phyloP scores from a whole-genome alignment of 2,113 vertebrate genomes.

The Heloderma charlesbogerti region DNA sequence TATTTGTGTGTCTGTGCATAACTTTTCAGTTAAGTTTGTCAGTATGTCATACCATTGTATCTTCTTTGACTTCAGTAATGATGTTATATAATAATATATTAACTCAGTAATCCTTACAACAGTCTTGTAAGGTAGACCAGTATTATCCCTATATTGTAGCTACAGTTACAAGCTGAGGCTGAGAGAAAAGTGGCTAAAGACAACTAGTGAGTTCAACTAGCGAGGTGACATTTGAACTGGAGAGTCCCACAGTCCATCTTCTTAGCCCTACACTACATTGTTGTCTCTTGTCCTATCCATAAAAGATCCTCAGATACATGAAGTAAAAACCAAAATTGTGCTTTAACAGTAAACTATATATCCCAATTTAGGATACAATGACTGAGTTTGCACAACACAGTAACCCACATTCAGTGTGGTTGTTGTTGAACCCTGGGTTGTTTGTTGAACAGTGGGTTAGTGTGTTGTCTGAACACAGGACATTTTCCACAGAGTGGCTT shows the following conservation, averaged over 20 bases:
- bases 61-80: not conserved
- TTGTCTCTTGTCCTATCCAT: conserved; percentile 23
- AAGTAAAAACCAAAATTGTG: not conserved
- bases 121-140: not conserved
- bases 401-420: too few species aligned
- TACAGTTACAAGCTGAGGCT: too few species aligned
- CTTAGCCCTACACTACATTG: not conserved
- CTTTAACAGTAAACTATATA: not conserved
- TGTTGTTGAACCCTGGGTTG: too few species aligned
- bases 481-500: too few species aligned
- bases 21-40: conserved; percentile 33
- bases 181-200: not conserved
- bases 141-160: not conserved
- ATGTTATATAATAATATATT: not conserved
- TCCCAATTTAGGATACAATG: not conserved
- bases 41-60: not conserved
- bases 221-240: not conserved
- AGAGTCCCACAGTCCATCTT: not conserved
- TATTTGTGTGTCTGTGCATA: conserved; percentile 4
- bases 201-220: too few species aligned
- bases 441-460: too few species aligned
- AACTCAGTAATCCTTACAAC: not conserved
- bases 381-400: too few species aligned
- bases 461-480: too few species aligned
- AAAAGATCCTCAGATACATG: conserved; percentile 26